Conservation (phyloP, 2,113 vertebrate genomes). For the Apus apus region DNA sequence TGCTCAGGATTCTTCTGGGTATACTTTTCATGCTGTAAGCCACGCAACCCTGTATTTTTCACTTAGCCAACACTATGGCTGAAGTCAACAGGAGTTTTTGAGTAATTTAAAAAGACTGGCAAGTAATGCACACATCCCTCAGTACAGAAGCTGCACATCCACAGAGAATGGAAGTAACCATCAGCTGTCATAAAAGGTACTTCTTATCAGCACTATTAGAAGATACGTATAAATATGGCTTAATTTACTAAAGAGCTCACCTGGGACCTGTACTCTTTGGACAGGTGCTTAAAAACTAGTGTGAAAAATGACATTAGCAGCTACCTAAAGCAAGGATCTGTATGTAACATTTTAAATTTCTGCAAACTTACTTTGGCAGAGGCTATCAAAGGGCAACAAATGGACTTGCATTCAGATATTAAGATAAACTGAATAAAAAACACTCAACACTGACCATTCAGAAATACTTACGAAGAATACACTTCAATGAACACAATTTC, state of each 20-base stretch:
- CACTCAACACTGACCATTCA: neutral
- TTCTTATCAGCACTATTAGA: neutral
- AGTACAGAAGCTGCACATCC: neutral
- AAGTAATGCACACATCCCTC: neutral
- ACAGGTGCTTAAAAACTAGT: neutral
- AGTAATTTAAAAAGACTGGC: neutral
- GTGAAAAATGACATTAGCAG: neutral
- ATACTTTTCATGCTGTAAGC: neutral
- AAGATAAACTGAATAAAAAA: neutral
- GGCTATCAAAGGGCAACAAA: neutral
- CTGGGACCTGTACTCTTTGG: neutral
- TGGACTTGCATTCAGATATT: neutral
- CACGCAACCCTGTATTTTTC: neutral
- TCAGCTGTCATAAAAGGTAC: neutral
- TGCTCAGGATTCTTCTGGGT: neutral
- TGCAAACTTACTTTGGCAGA: neutral
- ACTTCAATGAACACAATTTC: neutral
- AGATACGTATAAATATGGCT: neutral
- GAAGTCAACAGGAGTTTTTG: neutral
- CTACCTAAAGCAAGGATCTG: neutral
- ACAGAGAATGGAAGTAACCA: neutral
- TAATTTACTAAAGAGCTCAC: conserved; percentile 30
- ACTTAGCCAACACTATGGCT: neutral
- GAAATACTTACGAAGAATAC: neutral
- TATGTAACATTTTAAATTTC: neutral